Conservation (phyloP, 2,113 vertebrate species). For the Ammodytes marinus region DNA sequence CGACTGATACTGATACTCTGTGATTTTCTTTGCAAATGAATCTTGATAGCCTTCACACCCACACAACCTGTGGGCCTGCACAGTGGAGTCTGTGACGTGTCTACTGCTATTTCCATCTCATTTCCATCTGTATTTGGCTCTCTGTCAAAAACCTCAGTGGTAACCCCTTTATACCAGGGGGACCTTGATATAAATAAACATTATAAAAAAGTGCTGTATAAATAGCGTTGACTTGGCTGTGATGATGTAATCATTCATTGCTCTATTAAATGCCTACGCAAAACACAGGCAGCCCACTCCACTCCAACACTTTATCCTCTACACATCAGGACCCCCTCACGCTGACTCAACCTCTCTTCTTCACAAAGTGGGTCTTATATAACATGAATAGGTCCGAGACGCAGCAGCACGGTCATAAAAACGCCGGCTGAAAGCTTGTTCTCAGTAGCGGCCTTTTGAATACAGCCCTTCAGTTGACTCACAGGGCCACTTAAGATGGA, state of each 20-base stretch:
- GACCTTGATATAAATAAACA: conserved; percentile 61
- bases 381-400: conserved; percentile 41
- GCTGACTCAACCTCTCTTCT: conserved; percentile 71
- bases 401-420: neutral
- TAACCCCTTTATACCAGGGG: conserved; percentile 31
- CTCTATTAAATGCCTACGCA: conserved; percentile 73
- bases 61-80: conserved; percentile 52
- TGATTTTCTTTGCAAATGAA: conserved; percentile 53
- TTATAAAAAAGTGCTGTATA: conserved; percentile 55
- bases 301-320: conserved; percentile 58
- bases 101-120: conserved; percentile 51
- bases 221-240: conserved; percentile 59
- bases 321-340: conserved; percentile 65
- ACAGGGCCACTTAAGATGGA: conserved; percentile 41
- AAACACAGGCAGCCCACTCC: conserved; percentile 68
- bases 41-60: conserved; percentile 55
- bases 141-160: neutral
- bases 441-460: conserved; percentile 45
- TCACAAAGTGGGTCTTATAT: conserved; percentile 69
- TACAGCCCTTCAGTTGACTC: conserved; percentile 61
- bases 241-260: conserved; percentile 71
- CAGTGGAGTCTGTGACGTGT: conserved; percentile 30
- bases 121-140: conserved; percentile 49
- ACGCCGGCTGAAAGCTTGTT: conserved; percentile 48
- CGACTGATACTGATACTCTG: conserved; percentile 24